Evolutionary conservation across 2,113 vertebrate genomes (phyloP).

Genomic region (Pedetes capensis): DNA sequence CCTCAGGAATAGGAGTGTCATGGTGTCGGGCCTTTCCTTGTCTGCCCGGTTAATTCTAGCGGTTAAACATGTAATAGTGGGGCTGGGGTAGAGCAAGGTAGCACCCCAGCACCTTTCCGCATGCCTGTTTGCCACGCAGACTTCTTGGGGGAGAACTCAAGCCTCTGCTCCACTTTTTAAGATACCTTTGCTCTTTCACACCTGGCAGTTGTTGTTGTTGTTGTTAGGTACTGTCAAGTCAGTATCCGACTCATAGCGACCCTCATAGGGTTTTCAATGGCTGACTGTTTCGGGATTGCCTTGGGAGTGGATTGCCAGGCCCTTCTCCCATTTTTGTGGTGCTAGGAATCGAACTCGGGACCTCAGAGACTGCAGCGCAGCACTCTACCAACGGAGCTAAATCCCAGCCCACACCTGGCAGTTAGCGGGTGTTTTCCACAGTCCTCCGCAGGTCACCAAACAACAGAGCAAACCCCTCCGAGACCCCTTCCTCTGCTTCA

Average conservation of each 20-base stretch:
- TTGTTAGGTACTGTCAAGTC: no score
- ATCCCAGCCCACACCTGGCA: background rate
- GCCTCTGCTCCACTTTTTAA: background rate
- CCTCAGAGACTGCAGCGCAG: no score
- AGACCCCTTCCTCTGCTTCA: background rate
- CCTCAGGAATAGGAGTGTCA: background rate
- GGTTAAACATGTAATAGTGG: background rate
- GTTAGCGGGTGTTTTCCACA: background rate
- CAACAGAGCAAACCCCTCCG: background rate
- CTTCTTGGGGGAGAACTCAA: background rate
- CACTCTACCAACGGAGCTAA: no score
- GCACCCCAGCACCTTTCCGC: background rate
- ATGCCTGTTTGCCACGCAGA: background rate
- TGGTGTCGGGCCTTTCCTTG: background rate
- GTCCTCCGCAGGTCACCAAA: background rate
- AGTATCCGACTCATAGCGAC: no score
- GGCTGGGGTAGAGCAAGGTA: background rate
- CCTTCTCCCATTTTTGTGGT: no score
- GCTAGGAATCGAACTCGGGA: no score
- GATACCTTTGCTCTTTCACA: background rate
- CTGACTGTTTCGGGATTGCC: no score
- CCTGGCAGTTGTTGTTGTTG: no score
- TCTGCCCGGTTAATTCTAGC: background rate
- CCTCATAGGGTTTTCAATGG: no score
- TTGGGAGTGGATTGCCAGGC: no score